phyloP scores from a whole-genome alignment of 2,797 vertebrate genomes.

The Microchirus variegatus region DNA sequence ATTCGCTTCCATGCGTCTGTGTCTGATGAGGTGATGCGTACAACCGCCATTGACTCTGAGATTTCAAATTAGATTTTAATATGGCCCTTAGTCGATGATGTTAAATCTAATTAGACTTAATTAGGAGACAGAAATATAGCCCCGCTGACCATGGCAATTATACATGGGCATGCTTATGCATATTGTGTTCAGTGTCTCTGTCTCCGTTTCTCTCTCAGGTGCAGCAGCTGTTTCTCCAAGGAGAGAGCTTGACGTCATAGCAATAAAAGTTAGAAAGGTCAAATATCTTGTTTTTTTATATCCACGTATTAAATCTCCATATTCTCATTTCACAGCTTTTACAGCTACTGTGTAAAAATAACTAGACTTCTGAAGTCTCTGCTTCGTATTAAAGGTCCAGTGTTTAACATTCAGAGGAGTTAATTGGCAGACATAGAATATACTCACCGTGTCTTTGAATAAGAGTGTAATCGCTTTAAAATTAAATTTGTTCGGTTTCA shows the following conservation, averaged over 20 bases:
- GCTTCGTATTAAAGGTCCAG: no score
- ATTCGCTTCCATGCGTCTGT: conserved; percentile 46
- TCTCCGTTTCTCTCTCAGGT: not conserved
- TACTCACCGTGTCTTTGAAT: no score
- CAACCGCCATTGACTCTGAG: conserved; percentile 58
- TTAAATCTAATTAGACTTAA: conserved; percentile 73
- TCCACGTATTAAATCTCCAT: no score
- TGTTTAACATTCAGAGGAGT: no score
- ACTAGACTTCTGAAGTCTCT: no score
- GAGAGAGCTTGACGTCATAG: not conserved
- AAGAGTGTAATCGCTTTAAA: no score
- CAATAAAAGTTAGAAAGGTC: not conserved
- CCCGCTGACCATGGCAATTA: conserved; percentile 65
- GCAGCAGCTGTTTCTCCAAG: not conserved
- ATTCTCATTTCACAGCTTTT: no score
- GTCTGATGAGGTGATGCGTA: conserved; percentile 54
- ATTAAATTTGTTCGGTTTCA: no score
- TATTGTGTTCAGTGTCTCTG: conserved; percentile 16
- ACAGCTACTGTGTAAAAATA: no score
- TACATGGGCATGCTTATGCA: conserved; percentile 56
- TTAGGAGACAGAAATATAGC: conserved; percentile 66
- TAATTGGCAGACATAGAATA: no score
- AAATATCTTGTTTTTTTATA: not conserved
- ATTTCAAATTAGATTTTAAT: conserved; percentile 74
- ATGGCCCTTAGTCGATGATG: conserved; percentile 59